phyloP scores from a whole-genome alignment of 2,888 invertebrate genomes.

The Cylindroiulus punctatus region DNA sequence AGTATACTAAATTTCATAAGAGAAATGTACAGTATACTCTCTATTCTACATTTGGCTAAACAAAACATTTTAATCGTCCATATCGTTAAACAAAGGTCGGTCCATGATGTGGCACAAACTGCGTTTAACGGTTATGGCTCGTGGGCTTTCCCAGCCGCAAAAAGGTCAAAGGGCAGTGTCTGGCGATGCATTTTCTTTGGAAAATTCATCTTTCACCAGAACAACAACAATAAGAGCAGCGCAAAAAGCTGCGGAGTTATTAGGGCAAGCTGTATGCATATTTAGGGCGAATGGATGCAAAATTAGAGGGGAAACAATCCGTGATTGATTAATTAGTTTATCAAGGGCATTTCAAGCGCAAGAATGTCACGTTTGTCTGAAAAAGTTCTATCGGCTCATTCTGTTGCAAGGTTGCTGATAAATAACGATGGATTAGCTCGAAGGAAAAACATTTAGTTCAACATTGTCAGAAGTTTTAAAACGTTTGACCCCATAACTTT shows the following conservation, averaged over 20 bases:
- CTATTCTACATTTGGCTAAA: too few species aligned
- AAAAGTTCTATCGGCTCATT: constrained; percentile 37
- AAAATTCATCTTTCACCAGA: background rate
- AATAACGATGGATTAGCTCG: constrained; percentile 33
- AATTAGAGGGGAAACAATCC: constrained; percentile 30
- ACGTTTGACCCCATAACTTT: background rate
- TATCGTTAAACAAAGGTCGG: too few species aligned
- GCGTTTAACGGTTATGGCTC: background rate
- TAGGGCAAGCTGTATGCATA: constrained; percentile 20
- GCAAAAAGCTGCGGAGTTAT: background rate
- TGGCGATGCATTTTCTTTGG: background rate
- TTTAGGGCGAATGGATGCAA: constrained; percentile 34
- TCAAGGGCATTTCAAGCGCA: constrained; percentile 34
- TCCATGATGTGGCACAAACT: too few species aligned
- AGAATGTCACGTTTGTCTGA: constrained; percentile 33
- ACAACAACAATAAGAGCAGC: background rate
- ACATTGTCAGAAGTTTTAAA: background rate
- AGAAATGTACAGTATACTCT: too few species aligned
- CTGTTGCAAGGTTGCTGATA: constrained; percentile 23
- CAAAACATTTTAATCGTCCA: too few species aligned
- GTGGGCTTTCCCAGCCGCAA: background rate
- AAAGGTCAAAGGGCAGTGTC: background rate
- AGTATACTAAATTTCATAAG: too few species aligned
- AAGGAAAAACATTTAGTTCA: background rate
- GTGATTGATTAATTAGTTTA: constrained; percentile 38